These are phyloP conservation scores for Brachyptera putata DNA, from an alignment of 2,888 invertebrate genomes.

Conservation along the genomic window DNA sequence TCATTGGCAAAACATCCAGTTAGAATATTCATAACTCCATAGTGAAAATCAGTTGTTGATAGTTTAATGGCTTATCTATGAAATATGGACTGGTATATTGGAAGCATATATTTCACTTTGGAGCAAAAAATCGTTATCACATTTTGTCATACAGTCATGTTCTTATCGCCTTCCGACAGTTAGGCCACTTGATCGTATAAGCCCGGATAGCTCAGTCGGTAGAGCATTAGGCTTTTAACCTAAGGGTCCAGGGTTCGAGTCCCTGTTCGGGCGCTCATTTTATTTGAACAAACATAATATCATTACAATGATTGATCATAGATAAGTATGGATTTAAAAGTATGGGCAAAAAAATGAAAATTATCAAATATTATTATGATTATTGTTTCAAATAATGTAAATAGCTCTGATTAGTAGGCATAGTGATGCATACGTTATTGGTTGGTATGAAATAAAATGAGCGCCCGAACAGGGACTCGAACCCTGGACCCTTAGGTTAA, in stretches of 20 bases:
- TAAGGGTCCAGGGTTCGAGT: slow-evolving; percentile 20
- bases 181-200: not conserved
- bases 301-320: not conserved
- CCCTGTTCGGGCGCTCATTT: slow-evolving; percentile 18
- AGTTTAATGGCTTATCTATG: no score
- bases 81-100: no score
- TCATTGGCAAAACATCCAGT: no score
- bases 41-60: no score
- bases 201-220: slow-evolving; percentile 22
- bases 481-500: slow-evolving; percentile 22
- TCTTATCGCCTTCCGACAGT: not conserved
- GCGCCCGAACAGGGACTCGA: slow-evolving; percentile 19
- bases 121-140: not conserved
- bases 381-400: no score
- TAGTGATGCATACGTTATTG: not conserved
- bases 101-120: no score
- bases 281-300: not conserved
- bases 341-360: not conserved
- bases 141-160: not conserved
- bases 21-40: no score
- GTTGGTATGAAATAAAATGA: not conserved
- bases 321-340: no score
- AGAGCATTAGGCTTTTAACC: slow-evolving; percentile 23
- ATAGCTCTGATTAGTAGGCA: no score
- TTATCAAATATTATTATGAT: no score